Base-by-base conservation (phyloP, 1,140 invertebrate species). In the Caenorhabditis briggsae region DNA sequence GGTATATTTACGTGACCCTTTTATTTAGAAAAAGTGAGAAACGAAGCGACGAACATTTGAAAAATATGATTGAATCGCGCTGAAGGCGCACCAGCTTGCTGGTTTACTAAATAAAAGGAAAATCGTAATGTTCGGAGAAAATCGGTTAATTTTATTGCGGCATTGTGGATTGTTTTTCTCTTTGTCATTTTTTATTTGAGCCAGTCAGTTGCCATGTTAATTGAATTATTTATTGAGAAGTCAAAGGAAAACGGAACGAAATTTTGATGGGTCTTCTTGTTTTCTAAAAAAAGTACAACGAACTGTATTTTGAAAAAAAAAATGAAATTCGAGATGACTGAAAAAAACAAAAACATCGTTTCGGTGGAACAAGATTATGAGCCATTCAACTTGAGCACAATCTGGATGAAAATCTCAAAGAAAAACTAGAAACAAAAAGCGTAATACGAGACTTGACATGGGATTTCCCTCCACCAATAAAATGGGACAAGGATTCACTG, bases 401-500 rank as follows among this genome's bases (percentile, higher is more conserved):
- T 70, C 64, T 7, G 18, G 46, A 33, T n/a, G 11, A 16, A 50
- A 78, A 78, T 78, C 43, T 2, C 16, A 41, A 50, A 18, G 53
- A 20, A 48, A 53, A 48, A 78, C 46, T 78, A n/a, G 12, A 78
- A n/a, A 78, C n/a, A 23, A 25, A 50, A 78, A 18, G n/a, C 8
- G 5, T 50, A 78, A 78, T 78, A 50, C 41, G 70, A 78, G 18
- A n/a, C 18, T 78, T 18, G 53, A 61, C 70, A 43, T 12, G 9
- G 41, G 41, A 50, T 50, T 78, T 78, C 50, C 50, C 50, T 16
- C 50, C 50, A 14, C 50, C n/a, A 46, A 43, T 53, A 78, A 78
- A 78, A 78, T 65, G 16, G 9, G 20, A n/a, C 43, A 78, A 23
- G 70, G 64, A 70, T 70, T 70, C 64, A 70, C 64, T 50, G 18